A percentile compares a stretch with the other conserved stretches of the same genome.
Evolutionary conservation across 1,140 invertebrate genomes (phyloP).

Genomic region (Zaprionus taronus): DNA sequence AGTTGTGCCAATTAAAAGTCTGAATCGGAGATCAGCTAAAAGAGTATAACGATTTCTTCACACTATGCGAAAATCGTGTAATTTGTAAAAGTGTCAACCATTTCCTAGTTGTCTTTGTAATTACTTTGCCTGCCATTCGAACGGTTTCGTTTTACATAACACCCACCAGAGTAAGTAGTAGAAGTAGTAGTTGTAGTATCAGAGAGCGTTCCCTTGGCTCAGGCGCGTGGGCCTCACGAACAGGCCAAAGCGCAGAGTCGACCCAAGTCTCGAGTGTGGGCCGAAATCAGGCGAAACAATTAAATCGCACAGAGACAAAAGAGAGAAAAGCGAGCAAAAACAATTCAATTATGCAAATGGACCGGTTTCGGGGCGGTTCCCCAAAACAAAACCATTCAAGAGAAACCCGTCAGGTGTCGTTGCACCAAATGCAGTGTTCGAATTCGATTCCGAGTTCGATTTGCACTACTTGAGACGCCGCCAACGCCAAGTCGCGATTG

Average conservation of each 20-base stretch:
- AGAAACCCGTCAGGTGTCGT: conserved; percentile 35
- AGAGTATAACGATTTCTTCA: not conserved
- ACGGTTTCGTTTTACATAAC: conserved; percentile 34
- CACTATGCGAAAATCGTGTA: not conserved
- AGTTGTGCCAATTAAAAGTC: too few species aligned
- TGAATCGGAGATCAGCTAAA: too few species aligned
- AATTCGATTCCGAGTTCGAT: not conserved
- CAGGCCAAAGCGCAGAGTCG: not conserved
- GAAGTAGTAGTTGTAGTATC: not conserved
- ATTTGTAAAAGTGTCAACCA: conserved; percentile 7
- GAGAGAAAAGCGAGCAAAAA: conserved; percentile 1
- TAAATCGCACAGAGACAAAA: conserved; percentile 41
- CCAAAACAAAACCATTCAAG: not conserved
- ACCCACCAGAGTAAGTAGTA: conserved; percentile 8
- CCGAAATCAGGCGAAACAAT: conserved; percentile 62
- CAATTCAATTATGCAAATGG: conserved; percentile 55
- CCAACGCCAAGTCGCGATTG: conserved; percentile 1
- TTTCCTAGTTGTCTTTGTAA: conserved; percentile 31
- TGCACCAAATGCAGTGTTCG: conserved; percentile 27
- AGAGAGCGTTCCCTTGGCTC: conserved; percentile 9
- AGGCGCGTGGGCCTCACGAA: conserved; percentile 25
- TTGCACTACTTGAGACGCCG: not conserved
- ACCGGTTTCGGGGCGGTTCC: conserved; percentile 23
- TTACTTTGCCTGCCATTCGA: conserved; percentile 25
- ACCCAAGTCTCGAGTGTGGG: conserved; percentile 26